Base-by-base conservation (phyloP, 2,888 invertebrate species). In the Malthinus flaveolus region DNA sequence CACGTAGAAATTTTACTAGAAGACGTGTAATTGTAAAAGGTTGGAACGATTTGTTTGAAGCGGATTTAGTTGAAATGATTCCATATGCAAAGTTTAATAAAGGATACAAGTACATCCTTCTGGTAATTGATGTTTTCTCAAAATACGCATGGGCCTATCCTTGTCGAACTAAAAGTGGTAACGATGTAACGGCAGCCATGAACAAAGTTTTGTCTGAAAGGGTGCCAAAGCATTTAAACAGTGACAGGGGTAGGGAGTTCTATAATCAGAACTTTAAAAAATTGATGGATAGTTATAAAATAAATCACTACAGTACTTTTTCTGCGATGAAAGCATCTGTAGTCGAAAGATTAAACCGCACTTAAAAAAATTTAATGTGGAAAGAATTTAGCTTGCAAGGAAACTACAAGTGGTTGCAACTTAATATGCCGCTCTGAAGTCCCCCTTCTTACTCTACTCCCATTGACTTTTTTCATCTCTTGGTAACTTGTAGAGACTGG, bases 51-150 rank as follows among this genome's bases (percentile, higher is more conserved):
- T n/a, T n/a, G n/a, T n/a, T n/a, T n/a, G n/a, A n/a, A 69, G 74
- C 74, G 13, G 78, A 79, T 69, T 66, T 79, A 8, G 75, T 72
- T 31, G 72, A 73, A 53, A 72, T 76, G 72, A 62, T 58, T 13
- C 54, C 61, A 10, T 73, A 70, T 71, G 48, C 72, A 31, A 52
- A 53, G 32, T 56, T 66, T 32, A 77, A 76, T 61, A 70, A 68
- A 31, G 69, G 68, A 5, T 70, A 60, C n/a, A n/a, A n/a, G n/a
- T n/a, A n/a, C n/a, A n/a, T n/a, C n/a, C n/a, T n/a, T n/a, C n/a
- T n/a, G n/a, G 62, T 73, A 9, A 76, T 73, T 39, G 72, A 76
- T 64, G 65, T 64, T 12, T 75, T 74, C 65, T 75, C 75, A 1
- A 77, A 77, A 66, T 76, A 62, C 65, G 70, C 73, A 1, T 77